Base-by-base conservation (phyloP, 2,888 invertebrate genomes). In the Andrena marginata region DNA sequence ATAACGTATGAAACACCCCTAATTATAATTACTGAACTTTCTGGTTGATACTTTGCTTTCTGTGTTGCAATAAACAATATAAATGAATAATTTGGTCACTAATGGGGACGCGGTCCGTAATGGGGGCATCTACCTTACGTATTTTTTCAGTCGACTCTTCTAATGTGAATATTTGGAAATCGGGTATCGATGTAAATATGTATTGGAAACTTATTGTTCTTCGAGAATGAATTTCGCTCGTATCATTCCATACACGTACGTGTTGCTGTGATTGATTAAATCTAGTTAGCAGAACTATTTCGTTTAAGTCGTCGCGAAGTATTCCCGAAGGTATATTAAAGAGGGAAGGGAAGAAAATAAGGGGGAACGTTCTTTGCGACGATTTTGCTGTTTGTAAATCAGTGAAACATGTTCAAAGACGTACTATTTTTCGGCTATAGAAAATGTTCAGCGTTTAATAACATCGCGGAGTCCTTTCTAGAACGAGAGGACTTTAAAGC, bases 201-300 rank as follows among this genome's bases (percentile, higher is more conserved):
- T 65, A 69, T 54, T 13, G 68, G 3, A 10, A n/a, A 69, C 20
- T n/a, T 60, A 80, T 70, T 49, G 69, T 60, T 64, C 63, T 48
- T 60, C 29, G n/a, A 54, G 42, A 31, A 54, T 60, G 60, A 33
- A 59, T 63, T 54, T 84, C 74, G 67, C 78, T 82, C 72, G 42
- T 63, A 64, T 71, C 87, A 89, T 88, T 90, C 87, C 89, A 86
- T 59, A 62, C 64, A 62, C 63, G 73, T 84, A 82, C 74, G 82
- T 86, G 84, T 84, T 78, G 76, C 89, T 89, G 88, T 89, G 85
- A 90, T 89, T 56, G 33, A 77, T 82, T 80, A 49, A 75, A 73
- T 29, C 56, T 82, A 85, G 65, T 75, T 79, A 74, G 49, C 10
- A n/a, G 56, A 69, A 71, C 33, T 51, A 48, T 51, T 56, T 51